These are phyloP conservation scores for Cepaea nemoralis DNA, from an alignment of 1,140 invertebrate species.

Conservation along the genomic window DNA sequence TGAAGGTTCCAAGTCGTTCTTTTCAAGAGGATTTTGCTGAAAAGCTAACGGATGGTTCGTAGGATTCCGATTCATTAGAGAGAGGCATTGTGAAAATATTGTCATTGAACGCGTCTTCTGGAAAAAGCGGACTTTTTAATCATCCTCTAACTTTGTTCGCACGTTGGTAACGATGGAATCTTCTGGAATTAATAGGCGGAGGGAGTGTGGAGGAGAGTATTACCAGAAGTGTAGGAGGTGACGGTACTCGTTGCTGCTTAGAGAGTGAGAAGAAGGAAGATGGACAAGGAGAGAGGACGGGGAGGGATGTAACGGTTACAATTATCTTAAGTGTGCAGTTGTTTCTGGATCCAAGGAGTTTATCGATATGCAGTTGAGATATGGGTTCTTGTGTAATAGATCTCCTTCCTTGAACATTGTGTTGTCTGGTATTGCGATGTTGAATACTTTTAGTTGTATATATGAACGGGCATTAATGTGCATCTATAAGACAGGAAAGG, in stretches of 20 bases:
- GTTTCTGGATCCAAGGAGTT: background rate
- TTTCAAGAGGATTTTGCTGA: slow-evolving; percentile 1
- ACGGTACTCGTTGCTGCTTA: background rate
- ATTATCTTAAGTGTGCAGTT: background rate
- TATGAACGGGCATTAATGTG: too few species aligned
- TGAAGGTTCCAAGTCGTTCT: slow-evolving; percentile 13
- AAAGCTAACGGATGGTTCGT: slow-evolving; percentile 12
- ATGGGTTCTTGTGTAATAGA: too few species aligned
- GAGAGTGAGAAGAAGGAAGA: background rate
- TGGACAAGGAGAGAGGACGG: background rate
- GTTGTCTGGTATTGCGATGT: too few species aligned
- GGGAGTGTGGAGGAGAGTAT: background rate
- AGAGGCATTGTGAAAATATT: slow-evolving; percentile 4
- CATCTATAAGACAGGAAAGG: too few species aligned
- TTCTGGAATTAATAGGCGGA: background rate
- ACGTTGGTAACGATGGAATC: background rate
- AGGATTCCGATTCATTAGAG: slow-evolving; percentile 11
- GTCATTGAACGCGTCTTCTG: background rate
- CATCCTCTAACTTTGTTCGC: background rate
- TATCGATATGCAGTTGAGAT: background rate
- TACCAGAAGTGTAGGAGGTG: background rate
- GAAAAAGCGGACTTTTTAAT: background rate
- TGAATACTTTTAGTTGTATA: too few species aligned
- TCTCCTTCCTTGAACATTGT: too few species aligned
- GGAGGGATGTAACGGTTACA: background rate